A percentile compares a stretch with the other conserved stretches of the same genome.
Evolutionary conservation across 2,797 vertebrate genomes (phyloP).

Genomic region (Meriones psammophilus): DNA sequence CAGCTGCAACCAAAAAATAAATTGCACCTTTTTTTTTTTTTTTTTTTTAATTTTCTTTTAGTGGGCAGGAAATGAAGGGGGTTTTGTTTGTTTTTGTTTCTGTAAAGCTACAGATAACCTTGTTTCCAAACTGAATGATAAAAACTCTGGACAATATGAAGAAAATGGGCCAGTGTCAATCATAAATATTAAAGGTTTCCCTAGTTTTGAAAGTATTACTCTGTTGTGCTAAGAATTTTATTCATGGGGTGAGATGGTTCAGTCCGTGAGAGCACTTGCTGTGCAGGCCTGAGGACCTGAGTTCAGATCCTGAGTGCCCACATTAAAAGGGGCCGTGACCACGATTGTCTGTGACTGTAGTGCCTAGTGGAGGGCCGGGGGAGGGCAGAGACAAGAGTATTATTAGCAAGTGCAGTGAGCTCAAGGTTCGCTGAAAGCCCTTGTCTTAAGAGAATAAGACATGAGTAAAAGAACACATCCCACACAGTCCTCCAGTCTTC

Average conservation of each 20-base stretch:
- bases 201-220: constrained; percentile 21
- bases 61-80: constrained; percentile 58
- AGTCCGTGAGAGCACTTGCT: neutral
- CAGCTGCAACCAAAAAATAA: constrained; percentile 51
- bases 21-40: constrained; percentile 61
- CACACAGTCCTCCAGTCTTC: neutral
- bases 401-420: neutral
- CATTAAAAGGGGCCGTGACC: neutral
- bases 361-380: neutral
- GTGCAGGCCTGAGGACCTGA: neutral
- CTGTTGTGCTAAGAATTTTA: too few species aligned
- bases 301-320: neutral
- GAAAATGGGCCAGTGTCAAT: constrained; percentile 40
- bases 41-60: neutral
- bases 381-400: neutral
- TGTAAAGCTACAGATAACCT: constrained; percentile 56
- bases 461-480: neutral
- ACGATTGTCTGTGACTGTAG: neutral
- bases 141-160: constrained; percentile 44
- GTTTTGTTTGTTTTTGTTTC: constrained; percentile 26
- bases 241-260: neutral
- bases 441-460: neutral
- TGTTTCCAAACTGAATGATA: constrained; percentile 66
- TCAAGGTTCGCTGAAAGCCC: neutral
- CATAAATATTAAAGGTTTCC: constrained; percentile 23